Percentiles rank a stretch among this genome's conserved stretches.
Evolutionary conservation across 2,113 vertebrate genomes (phyloP).

Genomic region (Pterocles orientalis): DNA sequence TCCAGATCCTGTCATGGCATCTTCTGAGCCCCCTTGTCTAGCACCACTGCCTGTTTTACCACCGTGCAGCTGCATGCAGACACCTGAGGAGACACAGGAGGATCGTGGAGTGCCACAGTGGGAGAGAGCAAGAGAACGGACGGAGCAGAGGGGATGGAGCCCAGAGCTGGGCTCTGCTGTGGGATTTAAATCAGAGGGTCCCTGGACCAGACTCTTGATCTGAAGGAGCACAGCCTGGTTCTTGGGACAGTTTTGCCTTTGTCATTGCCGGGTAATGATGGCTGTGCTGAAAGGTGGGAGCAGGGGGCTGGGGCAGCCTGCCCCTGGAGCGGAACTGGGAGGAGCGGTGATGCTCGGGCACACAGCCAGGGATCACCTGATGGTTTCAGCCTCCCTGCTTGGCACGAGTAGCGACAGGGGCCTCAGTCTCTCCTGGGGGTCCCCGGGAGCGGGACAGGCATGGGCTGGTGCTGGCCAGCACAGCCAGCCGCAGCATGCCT

Average conservation of each 20-base stretch:
- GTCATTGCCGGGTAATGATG: background rate
- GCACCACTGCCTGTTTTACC: background rate
- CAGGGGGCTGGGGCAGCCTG: background rate
- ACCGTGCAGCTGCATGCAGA: background rate
- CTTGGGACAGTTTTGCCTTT: background rate
- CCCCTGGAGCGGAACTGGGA: background rate
- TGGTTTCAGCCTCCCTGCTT: background rate
- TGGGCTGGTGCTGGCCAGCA: background rate
- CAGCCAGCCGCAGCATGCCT: background rate
- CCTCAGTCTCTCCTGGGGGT: accelerated
- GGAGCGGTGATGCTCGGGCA: accelerated
- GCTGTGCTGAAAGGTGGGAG: background rate
- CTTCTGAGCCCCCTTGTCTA: background rate
- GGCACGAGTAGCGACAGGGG: background rate
- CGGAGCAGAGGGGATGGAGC: background rate
- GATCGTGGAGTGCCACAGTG: background rate
- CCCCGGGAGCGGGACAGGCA: accelerated
- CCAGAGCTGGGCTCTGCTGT: background rate
- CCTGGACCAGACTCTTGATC: background rate
- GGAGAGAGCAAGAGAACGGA: background rate
- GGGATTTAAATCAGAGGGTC: background rate
- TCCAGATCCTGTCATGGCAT: background rate
- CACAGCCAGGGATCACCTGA: background rate
- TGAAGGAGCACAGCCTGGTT: background rate
- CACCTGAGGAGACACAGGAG: background rate